Evolutionary conservation across 2,888 invertebrate species (phyloP).

Genomic region (Sympetrum striolatum): DNA sequence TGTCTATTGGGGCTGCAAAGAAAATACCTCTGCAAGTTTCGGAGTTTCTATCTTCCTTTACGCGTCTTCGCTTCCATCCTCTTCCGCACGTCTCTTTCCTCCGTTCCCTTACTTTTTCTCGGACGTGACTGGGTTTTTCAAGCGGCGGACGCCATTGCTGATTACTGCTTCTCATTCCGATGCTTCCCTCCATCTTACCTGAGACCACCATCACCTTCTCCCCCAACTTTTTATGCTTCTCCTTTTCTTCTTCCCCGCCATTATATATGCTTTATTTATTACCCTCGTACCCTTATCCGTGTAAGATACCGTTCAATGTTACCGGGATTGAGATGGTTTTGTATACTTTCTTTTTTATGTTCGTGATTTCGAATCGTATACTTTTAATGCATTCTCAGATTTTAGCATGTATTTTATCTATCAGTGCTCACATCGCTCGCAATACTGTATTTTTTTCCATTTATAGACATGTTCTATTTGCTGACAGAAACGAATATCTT

Average conservation of each 20-base stretch:
- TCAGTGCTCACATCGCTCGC: too few species aligned
- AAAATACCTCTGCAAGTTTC: background rate
- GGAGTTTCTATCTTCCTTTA: background rate
- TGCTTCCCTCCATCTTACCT: background rate
- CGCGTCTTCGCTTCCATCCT: background rate
- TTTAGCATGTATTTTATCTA: too few species aligned
- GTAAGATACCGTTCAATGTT: too few species aligned
- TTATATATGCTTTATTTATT: too few species aligned
- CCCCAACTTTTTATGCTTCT: background rate
- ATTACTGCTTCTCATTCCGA: background rate
- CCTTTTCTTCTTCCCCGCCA: background rate
- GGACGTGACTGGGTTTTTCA: background rate
- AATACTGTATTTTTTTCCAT: too few species aligned
- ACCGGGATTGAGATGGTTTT: too few species aligned
- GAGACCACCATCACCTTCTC: background rate
- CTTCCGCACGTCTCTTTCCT: background rate
- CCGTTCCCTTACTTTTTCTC: background rate
- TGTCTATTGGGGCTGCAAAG: background rate
- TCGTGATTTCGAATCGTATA: too few species aligned
- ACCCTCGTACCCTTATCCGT: too few species aligned
- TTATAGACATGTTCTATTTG: too few species aligned
- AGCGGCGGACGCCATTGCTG: background rate
- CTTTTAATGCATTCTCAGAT: too few species aligned
- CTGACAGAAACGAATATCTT: too few species aligned
- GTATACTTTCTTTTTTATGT: too few species aligned